phyloP scores from a whole-genome alignment of 2,888 invertebrate species.

The Luperina nickerlii region DNA sequence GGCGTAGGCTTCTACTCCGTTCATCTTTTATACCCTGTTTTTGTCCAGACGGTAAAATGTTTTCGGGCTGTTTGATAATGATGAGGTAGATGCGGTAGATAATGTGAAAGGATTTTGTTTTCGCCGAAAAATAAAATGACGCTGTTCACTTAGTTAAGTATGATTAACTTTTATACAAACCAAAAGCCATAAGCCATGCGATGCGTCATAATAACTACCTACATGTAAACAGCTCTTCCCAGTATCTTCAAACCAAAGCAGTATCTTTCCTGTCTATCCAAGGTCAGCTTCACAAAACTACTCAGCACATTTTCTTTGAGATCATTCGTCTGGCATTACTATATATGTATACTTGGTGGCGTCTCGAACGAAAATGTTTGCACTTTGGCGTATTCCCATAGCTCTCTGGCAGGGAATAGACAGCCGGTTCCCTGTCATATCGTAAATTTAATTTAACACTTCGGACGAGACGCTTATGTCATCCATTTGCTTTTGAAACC shows the following conservation, averaged over 20 bases:
- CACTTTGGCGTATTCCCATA: conserved; percentile 77
- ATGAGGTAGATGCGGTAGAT: not conserved
- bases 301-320: conserved; percentile 57
- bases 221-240: not conserved
- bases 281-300: conserved; percentile 40
- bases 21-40: too few species aligned
- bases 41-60: too few species aligned
- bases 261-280: not conserved
- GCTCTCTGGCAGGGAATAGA: conserved; percentile 62
- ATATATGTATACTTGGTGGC: conserved; percentile 62
- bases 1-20: too few species aligned
- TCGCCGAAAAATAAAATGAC: not conserved
- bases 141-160: not conserved
- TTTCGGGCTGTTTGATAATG: not conserved
- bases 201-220: not conserved
- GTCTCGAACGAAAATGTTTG: conserved; percentile 71
- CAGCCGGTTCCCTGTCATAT: conserved; percentile 65
- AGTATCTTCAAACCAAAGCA: conserved; percentile 4
- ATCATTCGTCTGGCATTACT: conserved; percentile 52
- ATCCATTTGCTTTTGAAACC: conserved; percentile 62
- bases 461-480: conserved; percentile 62
- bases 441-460: conserved; percentile 78
- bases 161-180: not conserved
- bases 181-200: not conserved
- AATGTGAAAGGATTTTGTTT: not conserved